phyloP scores from a whole-genome alignment of 2,113 vertebrate species.

The Numida meleagris region DNA sequence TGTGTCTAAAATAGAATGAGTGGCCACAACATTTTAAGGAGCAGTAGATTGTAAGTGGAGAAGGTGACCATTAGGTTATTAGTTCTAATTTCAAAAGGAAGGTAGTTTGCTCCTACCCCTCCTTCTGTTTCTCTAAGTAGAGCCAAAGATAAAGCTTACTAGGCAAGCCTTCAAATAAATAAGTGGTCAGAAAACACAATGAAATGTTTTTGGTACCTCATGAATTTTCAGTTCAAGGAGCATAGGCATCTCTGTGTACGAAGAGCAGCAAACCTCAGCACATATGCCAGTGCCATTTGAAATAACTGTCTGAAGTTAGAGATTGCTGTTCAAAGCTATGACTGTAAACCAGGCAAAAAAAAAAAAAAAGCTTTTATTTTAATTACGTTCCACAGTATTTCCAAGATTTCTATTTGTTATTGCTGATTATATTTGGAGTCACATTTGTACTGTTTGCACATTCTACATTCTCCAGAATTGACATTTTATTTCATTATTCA shows the following conservation, averaged over 20 bases:
- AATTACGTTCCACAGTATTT: neutral
- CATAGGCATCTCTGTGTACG: neutral
- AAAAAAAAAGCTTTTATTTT: neutral
- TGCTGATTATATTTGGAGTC: neutral
- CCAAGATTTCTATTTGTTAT: neutral
- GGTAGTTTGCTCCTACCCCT: neutral
- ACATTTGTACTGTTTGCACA: neutral
- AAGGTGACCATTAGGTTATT: neutral
- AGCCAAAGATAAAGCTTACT: neutral
- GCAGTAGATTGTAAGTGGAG: neutral
- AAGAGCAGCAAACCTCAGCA: neutral
- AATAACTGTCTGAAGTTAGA: neutral
- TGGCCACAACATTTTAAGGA: neutral
- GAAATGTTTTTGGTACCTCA: neutral
- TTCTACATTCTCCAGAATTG: neutral
- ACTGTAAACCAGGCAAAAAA: neutral
- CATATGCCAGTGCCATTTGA: neutral
- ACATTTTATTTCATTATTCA: neutral
- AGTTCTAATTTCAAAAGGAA: neutral
- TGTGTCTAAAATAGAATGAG: neutral
- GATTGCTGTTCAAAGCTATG: neutral
- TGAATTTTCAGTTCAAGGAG: neutral
- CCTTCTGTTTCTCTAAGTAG: neutral
- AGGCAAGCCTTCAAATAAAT: neutral
- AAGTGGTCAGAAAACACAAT: neutral